Conservation (phyloP, 1,140 invertebrate genomes). For the Dreissena polymorpha region DNA sequence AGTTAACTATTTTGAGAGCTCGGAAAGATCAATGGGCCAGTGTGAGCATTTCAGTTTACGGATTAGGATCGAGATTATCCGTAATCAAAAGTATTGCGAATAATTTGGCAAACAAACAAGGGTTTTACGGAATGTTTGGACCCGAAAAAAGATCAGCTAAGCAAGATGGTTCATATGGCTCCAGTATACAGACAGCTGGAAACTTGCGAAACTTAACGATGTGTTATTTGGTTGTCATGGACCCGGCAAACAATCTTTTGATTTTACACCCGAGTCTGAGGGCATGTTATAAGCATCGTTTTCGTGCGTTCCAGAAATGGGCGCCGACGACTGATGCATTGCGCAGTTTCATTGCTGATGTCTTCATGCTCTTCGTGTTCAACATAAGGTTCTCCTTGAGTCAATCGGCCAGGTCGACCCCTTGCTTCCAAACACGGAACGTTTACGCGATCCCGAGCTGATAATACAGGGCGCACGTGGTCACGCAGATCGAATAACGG, state of each 20-base stretch:
- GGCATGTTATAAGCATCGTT: too few relatives aligned
- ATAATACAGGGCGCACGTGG: too few relatives aligned
- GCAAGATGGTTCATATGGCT: neutral
- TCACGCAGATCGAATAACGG: too few relatives aligned
- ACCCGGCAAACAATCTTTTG: neutral
- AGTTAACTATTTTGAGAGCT: neutral
- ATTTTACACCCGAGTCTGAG: neutral
- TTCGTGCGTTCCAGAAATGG: neutral
- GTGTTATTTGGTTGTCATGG: slow-evolving; percentile 13
- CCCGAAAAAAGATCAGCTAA: neutral
- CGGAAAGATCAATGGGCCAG: neutral
- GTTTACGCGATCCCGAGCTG: too few relatives aligned
- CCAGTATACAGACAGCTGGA: neutral
- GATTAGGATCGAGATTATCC: slow-evolving; percentile 2
- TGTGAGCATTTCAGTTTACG: neutral
- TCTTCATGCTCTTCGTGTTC: neutral
- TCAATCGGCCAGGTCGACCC: too few relatives aligned
- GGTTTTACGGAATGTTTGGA: neutral
- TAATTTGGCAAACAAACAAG: neutral
- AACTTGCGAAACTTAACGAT: slow-evolving; percentile 4
- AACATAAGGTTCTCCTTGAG: too few relatives aligned
- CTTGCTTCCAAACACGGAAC: too few relatives aligned
- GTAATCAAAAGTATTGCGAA: slow-evolving; percentile 5
- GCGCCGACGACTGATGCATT: slow-evolving; percentile 15
- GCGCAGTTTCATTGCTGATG: too few relatives aligned